Percentiles rank a stretch among this genome's conserved stretches.
These are phyloP conservation scores for Heliconius charithonia DNA, from an alignment of 2,888 invertebrate genomes.

Conservation along the genomic window DNA sequence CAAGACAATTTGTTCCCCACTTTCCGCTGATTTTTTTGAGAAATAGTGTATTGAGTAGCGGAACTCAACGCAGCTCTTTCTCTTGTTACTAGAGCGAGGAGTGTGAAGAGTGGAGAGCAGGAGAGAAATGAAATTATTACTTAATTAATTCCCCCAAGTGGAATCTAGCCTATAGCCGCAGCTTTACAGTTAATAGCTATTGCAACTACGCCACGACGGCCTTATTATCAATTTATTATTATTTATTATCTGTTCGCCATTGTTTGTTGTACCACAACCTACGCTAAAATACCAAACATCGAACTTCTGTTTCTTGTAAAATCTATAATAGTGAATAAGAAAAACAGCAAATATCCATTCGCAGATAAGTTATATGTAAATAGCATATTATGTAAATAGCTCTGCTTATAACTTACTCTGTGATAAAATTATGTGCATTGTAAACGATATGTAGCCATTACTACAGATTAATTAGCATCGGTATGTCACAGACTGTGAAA, in stretches of 20 bases:
- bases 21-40: too few relatives aligned
- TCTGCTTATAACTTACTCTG: constrained; percentile 34
- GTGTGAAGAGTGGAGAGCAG: too few relatives aligned
- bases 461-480: constrained; percentile 46
- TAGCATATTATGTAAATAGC: constrained; percentile 4
- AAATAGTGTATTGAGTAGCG: too few relatives aligned
- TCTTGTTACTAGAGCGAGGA: too few relatives aligned
- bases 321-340: background rate
- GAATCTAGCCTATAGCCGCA: too few relatives aligned
- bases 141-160: too few relatives aligned
- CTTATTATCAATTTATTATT: background rate
- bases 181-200: too few relatives aligned
- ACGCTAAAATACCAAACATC: background rate
- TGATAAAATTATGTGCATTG: constrained; percentile 55
- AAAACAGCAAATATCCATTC: constrained; percentile 3
- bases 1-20: background rate
- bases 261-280: background rate
- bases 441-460: constrained; percentile 53
- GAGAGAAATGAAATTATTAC: too few relatives aligned
- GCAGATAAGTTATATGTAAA: constrained; percentile 3
- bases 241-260: background rate
- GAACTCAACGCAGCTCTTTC: too few relatives aligned
- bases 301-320: background rate
- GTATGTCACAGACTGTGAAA: constrained; percentile 24
- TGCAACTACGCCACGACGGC: too few relatives aligned